phyloP scores from a whole-genome alignment of 2,113 vertebrate genomes.

The Plecotus auritus region DNA sequence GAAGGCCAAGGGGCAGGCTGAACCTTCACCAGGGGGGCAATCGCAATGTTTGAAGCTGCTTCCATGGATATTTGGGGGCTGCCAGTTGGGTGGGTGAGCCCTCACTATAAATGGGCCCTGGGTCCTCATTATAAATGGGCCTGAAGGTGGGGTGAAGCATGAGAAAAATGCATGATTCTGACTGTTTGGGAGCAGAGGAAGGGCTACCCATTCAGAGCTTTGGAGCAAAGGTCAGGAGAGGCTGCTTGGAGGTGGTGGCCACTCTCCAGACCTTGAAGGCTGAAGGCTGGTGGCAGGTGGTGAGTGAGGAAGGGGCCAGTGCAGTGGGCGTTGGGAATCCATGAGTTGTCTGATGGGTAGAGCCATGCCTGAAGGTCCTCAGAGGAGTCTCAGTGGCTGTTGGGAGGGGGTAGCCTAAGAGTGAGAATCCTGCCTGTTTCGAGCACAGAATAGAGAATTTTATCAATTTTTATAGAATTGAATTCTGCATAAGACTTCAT shows the following conservation, averaged over 20 bases:
- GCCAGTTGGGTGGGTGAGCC: not conserved
- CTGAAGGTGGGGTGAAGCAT: not conserved
- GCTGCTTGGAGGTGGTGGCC: not conserved
- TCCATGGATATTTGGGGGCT: not conserved
- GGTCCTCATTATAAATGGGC: not conserved
- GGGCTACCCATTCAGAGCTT: not conserved
- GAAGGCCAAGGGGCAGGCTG: not conserved
- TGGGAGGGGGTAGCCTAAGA: not conserved
- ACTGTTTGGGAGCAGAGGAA: not conserved
- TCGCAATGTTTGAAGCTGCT: not conserved
- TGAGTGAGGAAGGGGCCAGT: not conserved
- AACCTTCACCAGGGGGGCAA: accelerated
- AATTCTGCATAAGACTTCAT: not conserved
- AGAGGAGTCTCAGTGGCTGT: not conserved
- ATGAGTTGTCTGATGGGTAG: not conserved
- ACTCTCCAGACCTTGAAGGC: not conserved
- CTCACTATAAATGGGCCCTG: not conserved
- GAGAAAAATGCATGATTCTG: not conserved
- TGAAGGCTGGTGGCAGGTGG: not conserved
- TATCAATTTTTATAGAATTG: not conserved
- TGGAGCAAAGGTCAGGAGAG: not conserved
- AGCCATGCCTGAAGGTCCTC: not conserved
- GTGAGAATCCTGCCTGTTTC: not conserved
- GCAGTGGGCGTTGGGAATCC: not conserved
- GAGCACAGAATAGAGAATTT: not conserved